Evolutionary conservation across 1,140 invertebrate genomes (phyloP).

Genomic region (Pseudomyrmex gracilis): DNA sequence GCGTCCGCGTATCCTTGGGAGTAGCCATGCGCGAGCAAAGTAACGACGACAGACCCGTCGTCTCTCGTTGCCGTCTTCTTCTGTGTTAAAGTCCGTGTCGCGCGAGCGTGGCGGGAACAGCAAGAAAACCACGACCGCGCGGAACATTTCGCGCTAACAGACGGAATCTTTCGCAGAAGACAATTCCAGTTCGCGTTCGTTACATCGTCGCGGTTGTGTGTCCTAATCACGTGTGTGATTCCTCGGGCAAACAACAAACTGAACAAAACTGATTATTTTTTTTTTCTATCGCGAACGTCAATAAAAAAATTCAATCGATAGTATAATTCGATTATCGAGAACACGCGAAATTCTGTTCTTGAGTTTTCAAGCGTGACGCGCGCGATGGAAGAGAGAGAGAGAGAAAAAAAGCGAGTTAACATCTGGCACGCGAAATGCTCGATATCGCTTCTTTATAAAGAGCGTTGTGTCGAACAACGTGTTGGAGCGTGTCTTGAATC

Average conservation of each 20-base stretch:
- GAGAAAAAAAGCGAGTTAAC: background rate
- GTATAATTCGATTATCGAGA: background rate
- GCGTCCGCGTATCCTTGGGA: background rate
- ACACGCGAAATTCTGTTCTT: background rate
- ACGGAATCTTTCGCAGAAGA: constrained; percentile 16
- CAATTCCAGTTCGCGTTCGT: too few species aligned
- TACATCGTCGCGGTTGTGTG: too few species aligned
- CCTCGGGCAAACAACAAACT: background rate
- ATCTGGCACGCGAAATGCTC: constrained; percentile 44
- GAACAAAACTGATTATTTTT: too few species aligned
- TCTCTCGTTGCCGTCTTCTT: constrained; percentile 6
- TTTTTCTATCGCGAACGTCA: background rate
- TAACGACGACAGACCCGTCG: constrained; percentile 44
- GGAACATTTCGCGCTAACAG: constrained; percentile 18
- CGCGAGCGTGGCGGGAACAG: constrained; percentile 47
- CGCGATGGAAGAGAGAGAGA: background rate
- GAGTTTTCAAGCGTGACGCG: background rate
- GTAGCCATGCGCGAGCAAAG: constrained; percentile 53
- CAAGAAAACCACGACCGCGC: background rate
- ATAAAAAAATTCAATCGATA: background rate
- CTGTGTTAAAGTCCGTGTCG: constrained; percentile 5
- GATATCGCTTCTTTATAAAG: constrained; percentile 32
- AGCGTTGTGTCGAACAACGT: constrained; percentile 31
- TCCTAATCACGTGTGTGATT: too few species aligned
- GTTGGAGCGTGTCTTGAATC: constrained; percentile 32